These are phyloP conservation scores for Trichacis sp. DNA, from an alignment of 2,888 invertebrate species.

Conservation along the genomic window DNA sequence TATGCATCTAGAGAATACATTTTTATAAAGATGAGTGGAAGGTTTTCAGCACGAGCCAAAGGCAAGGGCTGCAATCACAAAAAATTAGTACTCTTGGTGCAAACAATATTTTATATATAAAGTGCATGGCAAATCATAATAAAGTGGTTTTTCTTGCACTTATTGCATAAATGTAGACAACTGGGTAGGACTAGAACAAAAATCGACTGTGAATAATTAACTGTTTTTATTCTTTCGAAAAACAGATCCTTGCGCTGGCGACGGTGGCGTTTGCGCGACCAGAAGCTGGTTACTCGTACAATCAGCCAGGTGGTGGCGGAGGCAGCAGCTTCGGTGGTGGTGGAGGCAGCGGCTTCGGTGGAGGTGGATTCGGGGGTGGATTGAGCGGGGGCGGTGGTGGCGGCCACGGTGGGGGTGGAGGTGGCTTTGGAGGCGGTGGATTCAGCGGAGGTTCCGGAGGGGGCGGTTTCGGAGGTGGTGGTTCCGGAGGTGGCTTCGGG, in stretches of 20 bases:
- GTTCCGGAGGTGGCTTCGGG: conserved; percentile 37
- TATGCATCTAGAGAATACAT: too few species aligned
- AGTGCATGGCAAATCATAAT: too few species aligned
- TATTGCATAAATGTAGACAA: too few species aligned
- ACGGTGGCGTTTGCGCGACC: conserved; percentile 65
- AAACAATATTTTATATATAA: too few species aligned
- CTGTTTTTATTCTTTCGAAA: too few species aligned
- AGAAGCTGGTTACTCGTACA: conserved; percentile 64
- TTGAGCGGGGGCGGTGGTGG: conserved; percentile 19
- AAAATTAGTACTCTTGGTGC: too few species aligned
- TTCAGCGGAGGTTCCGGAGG: conserved; percentile 43
- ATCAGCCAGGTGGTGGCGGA: conserved; percentile 53
- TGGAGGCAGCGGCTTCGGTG: conserved; percentile 28
- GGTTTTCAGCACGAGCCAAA: too few species aligned
- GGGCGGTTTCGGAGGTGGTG: conserved; percentile 43
- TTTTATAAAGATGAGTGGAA: too few species aligned
- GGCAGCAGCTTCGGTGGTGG: conserved; percentile 45
- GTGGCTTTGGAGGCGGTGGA: conserved; percentile 39
- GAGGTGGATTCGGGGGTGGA: conserved; percentile 45
- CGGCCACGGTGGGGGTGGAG: conserved; percentile 17
- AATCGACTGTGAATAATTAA: too few species aligned
- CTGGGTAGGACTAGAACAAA: too few species aligned
- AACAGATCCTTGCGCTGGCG: conserved; percentile 65
- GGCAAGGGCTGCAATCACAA: too few species aligned
- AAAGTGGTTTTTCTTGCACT: too few species aligned